Base-by-base conservation (phyloP, 2,888 invertebrate genomes). In the Apantesis nais region DNA sequence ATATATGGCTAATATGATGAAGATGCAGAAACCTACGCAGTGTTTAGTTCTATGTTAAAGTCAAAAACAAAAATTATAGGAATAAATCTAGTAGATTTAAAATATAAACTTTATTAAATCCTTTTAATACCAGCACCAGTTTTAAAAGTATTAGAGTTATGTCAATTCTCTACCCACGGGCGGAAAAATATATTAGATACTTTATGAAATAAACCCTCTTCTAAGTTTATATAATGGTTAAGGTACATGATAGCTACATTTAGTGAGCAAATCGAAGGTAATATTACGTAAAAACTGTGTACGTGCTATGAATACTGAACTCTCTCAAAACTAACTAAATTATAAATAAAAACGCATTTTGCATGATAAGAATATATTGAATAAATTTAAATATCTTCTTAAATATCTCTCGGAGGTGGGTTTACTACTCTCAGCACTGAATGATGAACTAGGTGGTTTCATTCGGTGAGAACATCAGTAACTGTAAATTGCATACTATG, bases 241-340 rank as follows among this genome's bases (percentile, higher is more conserved):
- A 78, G 79, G 75, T 70, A 79, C 61, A 79, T 72, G 63, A 68
- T 44, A 61, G 71, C 69, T 73, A 72, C 71, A 79, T 78, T 78
- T 69, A 77, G 68, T 70, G 69, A 62, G 70, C 80, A 80, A 80
- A 80, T 80, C 74, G 79, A 34, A 80, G 81, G 77, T 75, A 78
- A 73, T 72, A 68, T 58, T 58, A 12, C 60, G 75, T 77, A 80
- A 75, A 80, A 75, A 78, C 73, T 44, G 62, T 34, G 34, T 41
- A 80, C 80, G 80, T 80, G 81, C 75, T 70, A 39, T 65, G 79
- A 80, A 77, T 73, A 9, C 29, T 41, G 16, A 31, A 66, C 52
- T 66, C 52, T 39, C 29, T 22, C 29, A 12, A 52, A 66, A 66
- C 66, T 55, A 70, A 48, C 62, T 62, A 48, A 52, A 65, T 52